A percentile compares a stretch with the other conserved stretches of the same genome.
phyloP scores from a whole-genome alignment of 2,888 invertebrate genomes.

The Drosophila anomalipes region DNA sequence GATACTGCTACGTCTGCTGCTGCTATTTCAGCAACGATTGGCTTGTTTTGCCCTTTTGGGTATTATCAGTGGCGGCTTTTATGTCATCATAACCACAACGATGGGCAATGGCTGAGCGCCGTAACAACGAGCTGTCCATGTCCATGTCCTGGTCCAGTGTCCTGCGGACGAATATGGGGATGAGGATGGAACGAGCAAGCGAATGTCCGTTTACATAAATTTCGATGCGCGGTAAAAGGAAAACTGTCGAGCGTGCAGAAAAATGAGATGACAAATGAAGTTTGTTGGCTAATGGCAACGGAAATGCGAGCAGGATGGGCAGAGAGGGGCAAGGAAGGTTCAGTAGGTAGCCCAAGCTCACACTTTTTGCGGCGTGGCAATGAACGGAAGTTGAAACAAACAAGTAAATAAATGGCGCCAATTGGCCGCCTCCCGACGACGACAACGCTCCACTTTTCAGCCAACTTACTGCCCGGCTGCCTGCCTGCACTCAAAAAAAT shows the following conservation, averaged over 20 bases:
- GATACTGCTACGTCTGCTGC: conserved; percentile 7
- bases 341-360: conserved; percentile 68
- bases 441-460: conserved; percentile 12
- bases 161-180: conserved; percentile 21
- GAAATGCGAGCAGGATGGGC: conserved; percentile 66
- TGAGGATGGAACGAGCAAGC: conserved; percentile 50
- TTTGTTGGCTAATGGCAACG: conserved; percentile 79
- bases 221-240: conserved; percentile 66
- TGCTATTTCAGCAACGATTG: conserved; percentile 48
- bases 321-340: conserved; percentile 9
- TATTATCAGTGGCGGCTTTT: conserved; percentile 75
- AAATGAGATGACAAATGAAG: conserved; percentile 81
- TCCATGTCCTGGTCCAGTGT: conserved; percentile 29
- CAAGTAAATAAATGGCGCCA: conserved; percentile 82
- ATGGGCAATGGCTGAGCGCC: conserved; percentile 21
- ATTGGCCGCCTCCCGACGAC: conserved; percentile 64
- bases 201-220: conserved; percentile 80
- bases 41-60: conserved; percentile 64
- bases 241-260: conserved; percentile 79
- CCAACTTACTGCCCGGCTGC: neutral
- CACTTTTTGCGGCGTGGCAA: conserved; percentile 79
- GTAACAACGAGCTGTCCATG: conserved; percentile 41
- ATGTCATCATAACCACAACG: conserved; percentile 76
- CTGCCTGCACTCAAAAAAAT: neutral
- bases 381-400: conserved; percentile 80